A percentile compares a stretch with the other conserved stretches of the same genome.
Conservation (phyloP, 2,888 invertebrate genomes). For the Nymphalis urticae region DNA sequence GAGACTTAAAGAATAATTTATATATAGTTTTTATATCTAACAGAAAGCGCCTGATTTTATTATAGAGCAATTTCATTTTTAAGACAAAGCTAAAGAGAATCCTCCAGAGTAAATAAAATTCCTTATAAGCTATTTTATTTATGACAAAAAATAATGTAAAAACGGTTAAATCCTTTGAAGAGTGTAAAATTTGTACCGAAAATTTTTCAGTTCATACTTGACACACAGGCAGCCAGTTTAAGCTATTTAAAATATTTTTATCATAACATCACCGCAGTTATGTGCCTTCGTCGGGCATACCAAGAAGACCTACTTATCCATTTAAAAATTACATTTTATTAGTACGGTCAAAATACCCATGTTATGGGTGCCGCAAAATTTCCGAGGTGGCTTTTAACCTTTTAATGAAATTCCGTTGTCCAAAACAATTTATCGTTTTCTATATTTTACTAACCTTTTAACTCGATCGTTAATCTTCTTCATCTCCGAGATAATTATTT, state of each 20-base stretch:
- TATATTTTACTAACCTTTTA: slow-evolving; percentile 22
- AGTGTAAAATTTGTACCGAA: too few species aligned
- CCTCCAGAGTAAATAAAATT: too few species aligned
- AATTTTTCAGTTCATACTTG: too few species aligned
- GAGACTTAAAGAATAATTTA: too few species aligned
- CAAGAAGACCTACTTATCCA: neutral
- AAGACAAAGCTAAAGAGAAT: too few species aligned
- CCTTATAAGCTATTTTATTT: too few species aligned
- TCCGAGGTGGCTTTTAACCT: slow-evolving; percentile 14
- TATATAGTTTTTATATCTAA: too few species aligned
- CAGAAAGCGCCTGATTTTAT: too few species aligned
- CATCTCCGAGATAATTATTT: slow-evolving; percentile 23
- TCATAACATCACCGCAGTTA: neutral
- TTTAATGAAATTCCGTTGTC: slow-evolving; percentile 41
- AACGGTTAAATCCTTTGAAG: too few species aligned
- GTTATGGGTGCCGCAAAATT: slow-evolving; percentile 15
- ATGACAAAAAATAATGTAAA: too few species aligned
- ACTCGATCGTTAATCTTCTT: slow-evolving; percentile 10
- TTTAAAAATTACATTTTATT: slow-evolving; percentile 2
- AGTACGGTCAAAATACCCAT: slow-evolving; percentile 8
- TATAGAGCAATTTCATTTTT: too few species aligned
- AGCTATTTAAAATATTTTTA: neutral
- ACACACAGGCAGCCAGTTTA: too few species aligned
- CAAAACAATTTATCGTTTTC: slow-evolving; percentile 36
- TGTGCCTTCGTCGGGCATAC: neutral